Conservation (phyloP, 1,140 invertebrate species). For the Homarus americanus region DNA sequence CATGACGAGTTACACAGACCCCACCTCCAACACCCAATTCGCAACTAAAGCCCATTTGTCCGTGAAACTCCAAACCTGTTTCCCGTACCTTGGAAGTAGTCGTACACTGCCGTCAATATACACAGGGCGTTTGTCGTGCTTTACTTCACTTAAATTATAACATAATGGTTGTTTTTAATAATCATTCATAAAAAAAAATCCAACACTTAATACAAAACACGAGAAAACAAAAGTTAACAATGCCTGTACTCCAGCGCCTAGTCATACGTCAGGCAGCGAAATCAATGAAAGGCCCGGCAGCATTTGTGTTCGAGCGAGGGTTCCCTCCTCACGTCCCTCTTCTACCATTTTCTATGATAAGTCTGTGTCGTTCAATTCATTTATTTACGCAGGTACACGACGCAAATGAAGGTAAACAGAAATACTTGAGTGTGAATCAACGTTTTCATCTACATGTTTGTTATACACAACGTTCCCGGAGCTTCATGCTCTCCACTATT, state of each 20-base stretch:
- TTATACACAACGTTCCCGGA: no score
- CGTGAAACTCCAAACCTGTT: slow-evolving; percentile 62
- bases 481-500: no score
- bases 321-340: slow-evolving; percentile 1
- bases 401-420: no score
- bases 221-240: not conserved
- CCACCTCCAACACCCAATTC: slow-evolving; percentile 5
- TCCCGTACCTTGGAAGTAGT: slow-evolving; percentile 12
- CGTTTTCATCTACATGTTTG: no score
- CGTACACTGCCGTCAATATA: not conserved
- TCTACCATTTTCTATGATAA: slow-evolving; percentile 21
- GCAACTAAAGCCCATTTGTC: slow-evolving; percentile 48
- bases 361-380: not conserved
- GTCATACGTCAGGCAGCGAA: not conserved
- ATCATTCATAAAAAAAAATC: no score
- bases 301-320: not conserved
- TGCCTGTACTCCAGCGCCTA: not conserved
- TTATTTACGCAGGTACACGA: not conserved
- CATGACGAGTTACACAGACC: not conserved
- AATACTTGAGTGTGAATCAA: no score
- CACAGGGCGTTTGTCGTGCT: no score
- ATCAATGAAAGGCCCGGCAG: not conserved
- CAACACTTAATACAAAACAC: no score
- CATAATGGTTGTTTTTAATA: no score
- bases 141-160: no score